Base-by-base conservation (phyloP, 1,140 invertebrate species). In the Choristoneura fumiferana region DNA sequence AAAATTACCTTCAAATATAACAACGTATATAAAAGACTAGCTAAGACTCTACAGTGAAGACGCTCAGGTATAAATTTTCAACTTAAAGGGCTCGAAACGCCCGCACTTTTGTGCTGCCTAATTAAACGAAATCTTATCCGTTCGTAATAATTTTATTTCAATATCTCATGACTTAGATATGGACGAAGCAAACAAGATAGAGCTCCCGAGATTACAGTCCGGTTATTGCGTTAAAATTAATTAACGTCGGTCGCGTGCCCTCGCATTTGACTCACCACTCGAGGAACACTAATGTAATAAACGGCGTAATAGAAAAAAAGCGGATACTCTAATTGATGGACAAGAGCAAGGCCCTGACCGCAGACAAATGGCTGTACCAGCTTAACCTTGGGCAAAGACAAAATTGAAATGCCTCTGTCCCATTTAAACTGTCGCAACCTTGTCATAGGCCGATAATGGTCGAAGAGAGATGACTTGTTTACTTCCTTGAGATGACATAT, bases 241-340 rank as follows among this genome's bases (percentile, higher is more conserved):
- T 78, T 76, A 74, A 52, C 59, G 57, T 62, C 64, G 69, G 71
- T 65, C 83, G 75, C 76, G 76, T 82, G 80, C 73, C 76, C 69
- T 79, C 77, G 67, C 43, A 40, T 74, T 78, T 81, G 80, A 84
- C 73, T 82, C 81, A 78, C 73, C 69, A 67, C 62, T 62, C 60
- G 59, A 69, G 67, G 69, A 76, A 69, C 62, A 78, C 76, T 83
- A 84, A 84, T 84, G 81, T 80, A 85, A 82, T 84, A 83, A 81
- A 75, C 74, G 75, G 73, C 65, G 67, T 73, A 76, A 72, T 75
- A 84, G 76, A 83, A 80, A 81, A 80, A 81, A 82, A 83, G 71
- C 83, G 84, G 81, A 87, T 81, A 81, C 73, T 68, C 71, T 82
- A 84, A 87, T 86, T 87, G 71, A 82, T 77, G 67, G 72, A 57